These are phyloP conservation scores for Whitmania pigra DNA, from an alignment of 1,140 invertebrate species.

Conservation along the genomic window DNA sequence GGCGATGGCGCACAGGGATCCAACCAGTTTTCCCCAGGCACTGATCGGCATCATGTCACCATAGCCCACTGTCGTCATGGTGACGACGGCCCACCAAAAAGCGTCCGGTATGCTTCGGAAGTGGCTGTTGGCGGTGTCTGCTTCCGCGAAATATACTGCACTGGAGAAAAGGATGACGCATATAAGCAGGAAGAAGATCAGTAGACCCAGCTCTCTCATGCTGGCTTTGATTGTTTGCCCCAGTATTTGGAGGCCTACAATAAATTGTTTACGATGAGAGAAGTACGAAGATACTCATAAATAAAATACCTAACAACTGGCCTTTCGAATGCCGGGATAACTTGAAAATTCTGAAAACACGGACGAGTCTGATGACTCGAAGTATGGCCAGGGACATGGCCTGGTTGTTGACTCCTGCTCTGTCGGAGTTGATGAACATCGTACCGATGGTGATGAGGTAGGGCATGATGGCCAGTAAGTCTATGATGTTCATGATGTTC, in stretches of 20 bases:
- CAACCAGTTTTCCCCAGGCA: slow-evolving; percentile 96
- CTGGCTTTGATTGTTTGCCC: slow-evolving; percentile 92
- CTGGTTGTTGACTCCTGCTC: slow-evolving; percentile 49
- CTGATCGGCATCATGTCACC: slow-evolving; percentile 93
- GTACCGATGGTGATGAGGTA: slow-evolving; percentile 98
- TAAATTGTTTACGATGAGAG: not conserved
- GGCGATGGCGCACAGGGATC: slow-evolving; percentile 94
- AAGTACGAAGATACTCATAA: not conserved
- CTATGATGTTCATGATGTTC: slow-evolving; percentile 97
- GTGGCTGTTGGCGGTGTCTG: slow-evolving; percentile 83
- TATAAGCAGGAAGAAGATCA: slow-evolving; percentile 97
- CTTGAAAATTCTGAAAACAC: slow-evolving; percentile 45
- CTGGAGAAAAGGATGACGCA: slow-evolving; percentile 94
- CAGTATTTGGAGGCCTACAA: slow-evolving; percentile 37
- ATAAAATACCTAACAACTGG: slow-evolving; percentile 22
- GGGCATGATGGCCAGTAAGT: slow-evolving; percentile 93
- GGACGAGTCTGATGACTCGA: slow-evolving; percentile 42
- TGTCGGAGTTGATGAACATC: slow-evolving; percentile 79
- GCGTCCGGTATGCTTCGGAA: slow-evolving; percentile 81
- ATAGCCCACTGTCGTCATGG: slow-evolving; percentile 94
- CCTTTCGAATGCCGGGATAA: slow-evolving; percentile 45
- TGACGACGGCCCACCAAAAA: slow-evolving; percentile 63
- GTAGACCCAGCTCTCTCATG: slow-evolving; percentile 94
- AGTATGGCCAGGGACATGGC: slow-evolving; percentile 44
- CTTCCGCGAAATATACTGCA: slow-evolving; percentile 95